phyloP scores from a whole-genome alignment of 2,797 vertebrate genomes.

The Leucoraja ocellata region DNA sequence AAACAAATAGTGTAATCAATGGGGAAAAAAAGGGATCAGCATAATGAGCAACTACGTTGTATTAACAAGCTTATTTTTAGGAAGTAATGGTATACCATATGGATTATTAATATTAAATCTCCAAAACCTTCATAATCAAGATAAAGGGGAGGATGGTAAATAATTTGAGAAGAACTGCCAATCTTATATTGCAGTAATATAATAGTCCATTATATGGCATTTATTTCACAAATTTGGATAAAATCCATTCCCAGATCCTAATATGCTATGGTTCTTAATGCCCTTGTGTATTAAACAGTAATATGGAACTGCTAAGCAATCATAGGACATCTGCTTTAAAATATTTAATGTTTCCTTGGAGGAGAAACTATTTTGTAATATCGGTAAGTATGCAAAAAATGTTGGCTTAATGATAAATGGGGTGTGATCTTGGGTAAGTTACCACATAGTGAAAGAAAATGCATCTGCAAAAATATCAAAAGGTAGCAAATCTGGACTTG shows the following conservation, averaged over 20 bases:
- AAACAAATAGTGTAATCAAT: no score
- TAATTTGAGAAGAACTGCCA: not conserved
- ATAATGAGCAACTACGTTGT: no score
- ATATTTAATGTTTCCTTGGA: not conserved
- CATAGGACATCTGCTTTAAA: not conserved
- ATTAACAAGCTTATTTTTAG: no score
- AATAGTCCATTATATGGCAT: not conserved
- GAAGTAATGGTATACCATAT: no score
- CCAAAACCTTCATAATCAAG: no score
- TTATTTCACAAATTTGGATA: not conserved
- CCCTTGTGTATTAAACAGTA: not conserved
- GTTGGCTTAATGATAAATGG: not conserved
- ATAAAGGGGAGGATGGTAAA: not conserved
- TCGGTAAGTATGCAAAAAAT: not conserved
- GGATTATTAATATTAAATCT: no score
- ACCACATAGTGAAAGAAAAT: not conserved
- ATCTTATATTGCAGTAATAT: not conserved
- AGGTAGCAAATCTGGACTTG: not conserved
- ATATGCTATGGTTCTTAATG: not conserved
- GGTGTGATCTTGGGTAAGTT: not conserved
- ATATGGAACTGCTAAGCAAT: not conserved
- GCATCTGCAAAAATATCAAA: not conserved
- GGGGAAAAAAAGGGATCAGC: no score
- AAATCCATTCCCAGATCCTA: not conserved
- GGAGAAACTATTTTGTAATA: not conserved